Evolutionary conservation across 2,113 vertebrate genomes (phyloP).

Genomic region (Lepus americanus): DNA sequence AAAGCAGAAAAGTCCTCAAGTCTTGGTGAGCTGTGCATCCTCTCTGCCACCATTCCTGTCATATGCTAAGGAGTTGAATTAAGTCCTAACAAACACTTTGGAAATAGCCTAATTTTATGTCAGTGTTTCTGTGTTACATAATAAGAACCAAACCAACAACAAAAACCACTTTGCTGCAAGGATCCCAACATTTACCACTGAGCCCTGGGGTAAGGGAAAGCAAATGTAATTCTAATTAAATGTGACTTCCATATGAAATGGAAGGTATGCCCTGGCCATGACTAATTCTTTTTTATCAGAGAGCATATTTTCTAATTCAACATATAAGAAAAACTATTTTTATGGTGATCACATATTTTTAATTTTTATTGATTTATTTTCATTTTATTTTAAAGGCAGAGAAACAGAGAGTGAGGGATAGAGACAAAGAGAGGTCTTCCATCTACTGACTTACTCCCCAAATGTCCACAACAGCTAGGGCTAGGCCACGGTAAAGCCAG

Average conservation of each 20-base stretch:
- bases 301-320: slow-evolving; percentile 12
- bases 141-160: not conserved
- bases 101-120: not conserved
- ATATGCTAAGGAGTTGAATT: not conserved
- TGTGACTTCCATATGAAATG: slow-evolving; percentile 42
- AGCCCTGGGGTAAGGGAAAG: not conserved
- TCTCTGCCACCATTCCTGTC: not conserved
- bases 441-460: too few species aligned
- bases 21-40: not conserved
- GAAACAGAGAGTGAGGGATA: too few species aligned
- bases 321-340: not conserved
- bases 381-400: too few species aligned
- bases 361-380: too few species aligned
- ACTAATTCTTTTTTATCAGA: slow-evolving; percentile 28
- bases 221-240: slow-evolving; percentile 40
- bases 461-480: too few species aligned
- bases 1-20: not conserved
- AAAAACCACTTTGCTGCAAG: not conserved
- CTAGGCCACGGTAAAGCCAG: too few species aligned
- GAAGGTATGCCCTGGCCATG: not conserved
- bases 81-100: not conserved
- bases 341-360: not conserved
- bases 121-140: not conserved
- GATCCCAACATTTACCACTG: not conserved
- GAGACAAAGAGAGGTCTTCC: too few species aligned